Base-by-base conservation (phyloP, 2,113 vertebrate genomes). In the Xyrauchen texanus region DNA sequence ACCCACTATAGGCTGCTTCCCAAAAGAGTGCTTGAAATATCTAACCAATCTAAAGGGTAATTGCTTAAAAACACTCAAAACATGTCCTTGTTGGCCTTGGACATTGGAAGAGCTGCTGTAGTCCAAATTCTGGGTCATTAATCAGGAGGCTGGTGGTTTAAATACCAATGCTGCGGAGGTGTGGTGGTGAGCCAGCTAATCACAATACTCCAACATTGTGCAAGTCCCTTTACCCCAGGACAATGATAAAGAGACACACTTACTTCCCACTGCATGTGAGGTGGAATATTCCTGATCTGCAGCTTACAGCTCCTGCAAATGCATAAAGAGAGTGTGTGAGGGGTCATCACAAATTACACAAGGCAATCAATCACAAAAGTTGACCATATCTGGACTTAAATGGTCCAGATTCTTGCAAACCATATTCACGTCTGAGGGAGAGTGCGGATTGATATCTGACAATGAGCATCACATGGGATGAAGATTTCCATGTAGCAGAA, bases 241-340 rank as follows among this genome's bases (percentile, higher is more conserved):
- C 6, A 58, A 3, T 12, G 4, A 5, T 7, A 7, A 4, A 58
- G 2, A 15, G 0, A 58, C 13, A 12, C 21, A 92, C 95, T 92
- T 93, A 97, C 96, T 95, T 97, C 95, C 96, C 96, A 97, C 88
- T 97, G 95, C 93, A 97, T 94, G 86, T 97, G 95, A 91, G 96
- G 95, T 64, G 95, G 96, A 90, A 97, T 97, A 89, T 97, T 97
- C 92, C 96, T 93, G 90, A 97, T 95, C 93, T 96, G 96, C 90
- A 97, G 93, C 86, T 95, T 96, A 89, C 96, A 96, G 94, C 94
- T 96, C 93, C 96, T 97, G 91, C 51, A 77, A 21, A 75, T 45
- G 60, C 69, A 58, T 8, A 16, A 10, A 10, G 4, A 8, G 21
- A 34, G 21, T 1, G 21, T 34, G 21, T 34, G 21, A 34, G 21